A percentile compares a stretch with the other conserved stretches of the same genome.
Evolutionary conservation across 2,888 invertebrate species (phyloP).

Genomic region (Muschampia plurimacula): DNA sequence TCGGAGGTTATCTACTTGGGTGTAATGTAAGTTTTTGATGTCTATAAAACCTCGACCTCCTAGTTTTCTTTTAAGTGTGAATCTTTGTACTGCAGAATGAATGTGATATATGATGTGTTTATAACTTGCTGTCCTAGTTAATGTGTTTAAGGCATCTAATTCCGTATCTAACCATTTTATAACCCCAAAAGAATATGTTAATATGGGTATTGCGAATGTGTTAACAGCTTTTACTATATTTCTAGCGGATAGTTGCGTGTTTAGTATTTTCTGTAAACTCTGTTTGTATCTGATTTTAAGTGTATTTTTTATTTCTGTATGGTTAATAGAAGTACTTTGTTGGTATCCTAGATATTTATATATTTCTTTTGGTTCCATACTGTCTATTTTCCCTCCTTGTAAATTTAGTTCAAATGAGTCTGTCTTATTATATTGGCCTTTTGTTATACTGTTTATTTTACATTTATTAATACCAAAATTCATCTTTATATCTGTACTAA

Average conservation of each 20-base stretch:
- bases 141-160: not conserved
- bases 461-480: constrained; percentile 40
- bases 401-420: not conserved
- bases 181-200: constrained; percentile 38
- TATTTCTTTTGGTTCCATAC: not conserved
- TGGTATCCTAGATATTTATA: constrained; percentile 23
- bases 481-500: constrained; percentile 39
- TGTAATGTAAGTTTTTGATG: constrained; percentile 26
- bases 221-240: constrained; percentile 34
- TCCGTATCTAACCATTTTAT: constrained; percentile 19
- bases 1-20: constrained; percentile 5
- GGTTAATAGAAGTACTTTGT: not conserved
- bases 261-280: constrained; percentile 13
- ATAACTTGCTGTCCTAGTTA: not conserved
- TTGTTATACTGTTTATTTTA: constrained; percentile 37
- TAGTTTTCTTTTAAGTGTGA: constrained; percentile 13
- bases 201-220: constrained; percentile 34
- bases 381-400: constrained; percentile 1
- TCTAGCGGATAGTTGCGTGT: constrained; percentile 19
- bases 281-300: constrained; percentile 26
- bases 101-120: constrained; percentile 13
- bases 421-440: constrained; percentile 12
- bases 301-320: constrained; percentile 8
- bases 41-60: constrained; percentile 23
- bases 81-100: constrained; percentile 10